phyloP scores from a whole-genome alignment of 2,888 invertebrate species.

The Himalopsyche tibetana region DNA sequence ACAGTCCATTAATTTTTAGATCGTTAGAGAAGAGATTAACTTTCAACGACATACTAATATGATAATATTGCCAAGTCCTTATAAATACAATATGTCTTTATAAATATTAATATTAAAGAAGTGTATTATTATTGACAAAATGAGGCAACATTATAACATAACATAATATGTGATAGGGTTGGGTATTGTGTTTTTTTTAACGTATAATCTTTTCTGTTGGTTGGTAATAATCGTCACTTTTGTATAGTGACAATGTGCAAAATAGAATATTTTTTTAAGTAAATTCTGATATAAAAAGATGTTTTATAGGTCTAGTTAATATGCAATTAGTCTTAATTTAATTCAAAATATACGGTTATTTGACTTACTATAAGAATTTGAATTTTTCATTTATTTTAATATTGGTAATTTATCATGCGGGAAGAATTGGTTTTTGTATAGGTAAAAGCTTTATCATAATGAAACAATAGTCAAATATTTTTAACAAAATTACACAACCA shows the following conservation, averaged over 20 bases:
- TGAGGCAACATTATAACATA: background rate
- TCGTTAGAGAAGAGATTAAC: slow-evolving; percentile 5
- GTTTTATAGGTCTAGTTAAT: no score
- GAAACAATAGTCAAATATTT: no score
- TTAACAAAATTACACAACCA: no score
- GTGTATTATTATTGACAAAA: background rate
- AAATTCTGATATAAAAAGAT: no score
- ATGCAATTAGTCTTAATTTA: no score
- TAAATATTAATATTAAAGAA: background rate
- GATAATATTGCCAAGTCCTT: background rate
- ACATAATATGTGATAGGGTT: background rate
- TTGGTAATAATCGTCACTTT: background rate
- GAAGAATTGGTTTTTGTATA: no score
- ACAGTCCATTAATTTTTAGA: background rate
- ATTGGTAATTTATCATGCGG: no score
- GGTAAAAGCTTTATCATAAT: no score
- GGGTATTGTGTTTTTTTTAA: background rate
- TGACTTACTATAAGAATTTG: no score
- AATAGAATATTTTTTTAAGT: no score
- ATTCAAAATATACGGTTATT: no score
- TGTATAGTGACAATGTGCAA: background rate
- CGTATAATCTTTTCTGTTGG: background rate
- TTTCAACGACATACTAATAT: background rate
- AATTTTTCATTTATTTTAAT: no score
- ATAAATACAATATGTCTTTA: background rate